A percentile compares a stretch with the other conserved stretches of the same genome.
Evolutionary conservation across 2,888 invertebrate genomes (phyloP).

Genomic region (Charanyca ferruginea): DNA sequence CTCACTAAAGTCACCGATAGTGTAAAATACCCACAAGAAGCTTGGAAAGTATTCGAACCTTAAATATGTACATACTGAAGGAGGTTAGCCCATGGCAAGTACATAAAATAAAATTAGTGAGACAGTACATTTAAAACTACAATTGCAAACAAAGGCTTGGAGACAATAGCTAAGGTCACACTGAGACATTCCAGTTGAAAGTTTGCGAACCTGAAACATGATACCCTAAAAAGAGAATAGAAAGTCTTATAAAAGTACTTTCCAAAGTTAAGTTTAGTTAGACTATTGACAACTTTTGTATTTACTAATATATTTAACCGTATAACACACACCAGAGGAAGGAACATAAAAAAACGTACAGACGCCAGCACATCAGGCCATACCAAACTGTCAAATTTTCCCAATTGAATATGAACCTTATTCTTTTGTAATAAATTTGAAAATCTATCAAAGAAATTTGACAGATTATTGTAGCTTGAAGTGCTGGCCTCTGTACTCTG

Average conservation of each 20-base stretch:
- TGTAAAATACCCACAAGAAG: background rate
- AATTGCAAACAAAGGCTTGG: conserved; percentile 34
- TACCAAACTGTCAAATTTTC: no score
- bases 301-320: no score
- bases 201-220: conserved; percentile 38
- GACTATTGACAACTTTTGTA: no score
- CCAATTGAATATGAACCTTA: no score
- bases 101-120: conserved; percentile 53
- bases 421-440: no score
- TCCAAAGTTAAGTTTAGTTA: background rate
- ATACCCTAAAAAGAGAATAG: conserved; percentile 32
- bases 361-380: no score
- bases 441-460: no score
- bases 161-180: conserved; percentile 53
- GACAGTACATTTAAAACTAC: conserved; percentile 47
- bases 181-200: conserved; percentile 31
- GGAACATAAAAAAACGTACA: no score
- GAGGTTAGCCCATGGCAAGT: conserved; percentile 5
- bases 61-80: conserved; percentile 45
- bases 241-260: conserved; percentile 16
- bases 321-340: no score
- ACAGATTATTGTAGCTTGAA: no score
- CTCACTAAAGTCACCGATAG: background rate
- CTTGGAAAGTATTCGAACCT: background rate
- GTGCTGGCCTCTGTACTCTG: no score